Evolutionary conservation across 1,140 invertebrate species (phyloP).

Genomic region (Drosophila pachea): DNA sequence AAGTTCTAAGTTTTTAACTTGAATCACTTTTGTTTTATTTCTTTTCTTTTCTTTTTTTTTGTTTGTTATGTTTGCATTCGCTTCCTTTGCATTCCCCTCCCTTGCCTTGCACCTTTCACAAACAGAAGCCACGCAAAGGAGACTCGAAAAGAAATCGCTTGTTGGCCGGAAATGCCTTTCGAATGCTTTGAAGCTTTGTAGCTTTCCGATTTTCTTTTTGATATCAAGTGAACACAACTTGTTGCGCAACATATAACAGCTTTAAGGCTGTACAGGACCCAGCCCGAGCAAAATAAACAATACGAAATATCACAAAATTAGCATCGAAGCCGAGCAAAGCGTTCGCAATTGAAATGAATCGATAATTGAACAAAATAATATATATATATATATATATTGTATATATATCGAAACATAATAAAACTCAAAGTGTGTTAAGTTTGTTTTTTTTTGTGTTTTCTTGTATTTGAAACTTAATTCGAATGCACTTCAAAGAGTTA

Average conservation of each 20-base stretch:
- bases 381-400: neutral
- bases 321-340: constrained; percentile 70
- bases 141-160: constrained; percentile 18
- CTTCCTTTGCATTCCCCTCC: constrained; percentile 47
- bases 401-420: constrained; percentile 43
- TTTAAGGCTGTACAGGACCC: constrained; percentile 47
- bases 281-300: constrained; percentile 39
- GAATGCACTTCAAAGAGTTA: constrained; percentile 46
- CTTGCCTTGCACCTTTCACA: neutral
- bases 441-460: constrained; percentile 52
- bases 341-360: constrained; percentile 27
- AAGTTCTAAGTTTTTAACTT: constrained; percentile 75
- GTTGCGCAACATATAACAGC: constrained; percentile 68
- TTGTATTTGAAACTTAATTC: constrained; percentile 57
- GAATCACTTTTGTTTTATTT: constrained; percentile 63
- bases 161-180: constrained; percentile 9
- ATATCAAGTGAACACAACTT: constrained; percentile 72
- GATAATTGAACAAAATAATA: constrained; percentile 30
- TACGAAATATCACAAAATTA: constrained; percentile 76
- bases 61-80: constrained; percentile 60
- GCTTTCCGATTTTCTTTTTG: constrained; percentile 36
- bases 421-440: constrained; percentile 67
- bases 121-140: constrained; percentile 9
- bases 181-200: constrained; percentile 42
- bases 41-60: too few species aligned